Base-by-base conservation (phyloP, 2,113 vertebrate species). In the Elaphurus davidianus region DNA sequence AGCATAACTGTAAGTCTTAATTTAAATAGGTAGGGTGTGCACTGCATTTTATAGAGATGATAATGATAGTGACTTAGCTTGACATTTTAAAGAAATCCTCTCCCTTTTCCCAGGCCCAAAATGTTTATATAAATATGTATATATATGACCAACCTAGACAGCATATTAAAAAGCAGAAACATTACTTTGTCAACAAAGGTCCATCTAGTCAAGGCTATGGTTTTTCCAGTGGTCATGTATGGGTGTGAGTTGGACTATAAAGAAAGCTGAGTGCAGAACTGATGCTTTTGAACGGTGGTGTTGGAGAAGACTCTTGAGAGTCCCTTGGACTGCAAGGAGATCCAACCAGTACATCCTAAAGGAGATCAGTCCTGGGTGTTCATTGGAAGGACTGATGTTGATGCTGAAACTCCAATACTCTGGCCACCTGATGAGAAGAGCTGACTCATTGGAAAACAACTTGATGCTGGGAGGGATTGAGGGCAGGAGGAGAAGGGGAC, bases 1-100 rank as follows among this genome's bases (percentile, higher is more conserved):
- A 93, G 54, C n/a, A 28, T 60, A 95, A 96, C 67, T 78, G 36
- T 30, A 86, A 30, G 25, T 36, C 78, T 96, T 94, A 89, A 89
- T 93, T 87, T 94, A 95, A 90, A 96, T 57, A 36, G 92, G 23
- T 47, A 90, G 30, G 33, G 7, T 33, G 5, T 79, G 11, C 40
- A 36, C 21, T 82, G 25, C 25, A 97, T 82, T 96, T 87, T 94
- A 17, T 33, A 76, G 27, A 79, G 36, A 60, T 55, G 50, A 62
- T 45, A 81, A 62, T 30, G 55, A 55, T 19, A 47, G 14, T 85
- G 50, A 76, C 91, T 55, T 90, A 25, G 81, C 27, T 21, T 83
- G 50, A 96, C 43, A 84, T 67, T 91, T 11, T 59, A 11, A 79
- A 87, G 40, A 96, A 89, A 94, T 40, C 11, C 5, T 45, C 43